Evolutionary conservation across 2,888 invertebrate genomes (phyloP), one percentile per base, ranked within the genome.

Genomic region (Sesia bembeciformis): DNA sequence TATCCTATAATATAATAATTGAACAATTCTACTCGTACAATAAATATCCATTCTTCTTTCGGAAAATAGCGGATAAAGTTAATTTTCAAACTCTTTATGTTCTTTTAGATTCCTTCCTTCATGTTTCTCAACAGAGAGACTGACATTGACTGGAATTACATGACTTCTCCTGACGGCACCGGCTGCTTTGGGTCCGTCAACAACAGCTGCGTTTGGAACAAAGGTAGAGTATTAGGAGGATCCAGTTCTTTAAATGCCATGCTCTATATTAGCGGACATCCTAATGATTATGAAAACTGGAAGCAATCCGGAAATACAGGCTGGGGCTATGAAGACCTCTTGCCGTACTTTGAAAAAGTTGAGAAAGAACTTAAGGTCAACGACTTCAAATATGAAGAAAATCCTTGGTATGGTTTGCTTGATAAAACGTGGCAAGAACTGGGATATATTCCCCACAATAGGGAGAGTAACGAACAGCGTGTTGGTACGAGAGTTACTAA

Each of bases 201-300:
- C 54, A 70, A 79, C 50, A 65, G 73, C 51, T 85, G 84, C 55
- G 78, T 75, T n/a, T 92, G 93, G 93, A 90, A 92, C 40, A 90
- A 93, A 56, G 94, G 94, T 0, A 93, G 92, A 66, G 87, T 90
- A 56, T 78, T 93, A 65, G 93, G 93, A 40, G 93, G 93, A 5
- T 90, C 90, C 0, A 91, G 92, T 52, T 85, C 90, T 3, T 80
- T 93, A 38, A 93, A 93, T 66, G 92, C 90, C 50, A 92, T 93
- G 90, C 77, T 93, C 53, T 92, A 92, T 65, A 78, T 92, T 3
- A 83, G 91, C 49, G 93, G 92, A 0, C 90, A 90, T 62, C 78
- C 72, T 0, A 67, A 71, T 4, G 92, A 93, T 65, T 93, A 88
- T 59, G 78, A 91, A 51, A 72, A 78, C 53, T 93, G 93, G 93